phyloP scores from a whole-genome alignment of 2,113 vertebrate genomes.

The Andinoacara biseriatus region DNA sequence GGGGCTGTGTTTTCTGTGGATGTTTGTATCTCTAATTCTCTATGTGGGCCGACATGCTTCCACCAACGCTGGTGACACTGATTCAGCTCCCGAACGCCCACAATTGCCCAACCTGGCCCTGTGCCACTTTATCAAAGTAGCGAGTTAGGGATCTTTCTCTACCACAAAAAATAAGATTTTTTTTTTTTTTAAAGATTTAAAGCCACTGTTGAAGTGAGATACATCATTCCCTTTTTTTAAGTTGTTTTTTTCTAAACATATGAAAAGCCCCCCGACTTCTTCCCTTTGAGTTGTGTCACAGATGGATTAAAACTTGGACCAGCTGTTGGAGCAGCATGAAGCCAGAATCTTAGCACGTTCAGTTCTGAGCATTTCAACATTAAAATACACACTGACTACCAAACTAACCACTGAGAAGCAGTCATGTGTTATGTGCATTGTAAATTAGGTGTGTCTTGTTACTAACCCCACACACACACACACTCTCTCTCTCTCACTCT shows the following conservation, averaged over 20 bases:
- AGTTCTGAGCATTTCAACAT: constrained; percentile 18
- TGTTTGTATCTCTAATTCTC: constrained; percentile 75
- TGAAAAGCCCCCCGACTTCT: not conserved
- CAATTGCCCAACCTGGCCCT: constrained; percentile 32
- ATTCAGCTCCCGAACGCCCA: constrained; percentile 52
- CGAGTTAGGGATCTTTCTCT: not conserved
- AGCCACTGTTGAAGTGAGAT: not conserved
- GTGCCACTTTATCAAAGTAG: constrained; percentile 27
- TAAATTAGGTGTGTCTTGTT: constrained; percentile 54
- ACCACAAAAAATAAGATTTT: constrained; percentile 7
- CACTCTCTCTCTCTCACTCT: too few relatives aligned
- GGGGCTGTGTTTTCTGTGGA: constrained; percentile 75
- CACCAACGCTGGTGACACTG: constrained; percentile 68
- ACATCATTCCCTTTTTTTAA: not conserved
- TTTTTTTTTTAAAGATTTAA: not conserved
- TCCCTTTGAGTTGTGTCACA: constrained; percentile 6
- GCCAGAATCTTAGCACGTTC: constrained; percentile 31
- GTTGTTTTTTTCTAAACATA: not conserved
- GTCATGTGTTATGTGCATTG: constrained; percentile 47
- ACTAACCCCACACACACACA: constrained; percentile 38
- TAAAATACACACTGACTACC: constrained; percentile 27
- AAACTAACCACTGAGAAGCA: constrained; percentile 53
- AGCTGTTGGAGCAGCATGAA: constrained; percentile 71
- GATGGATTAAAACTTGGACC: constrained; percentile 42
- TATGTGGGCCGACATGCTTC: constrained; percentile 71